Percentiles rank a stretch among this genome's conserved stretches.
phyloP scores from a whole-genome alignment of 64 coral and sea anemone genomes.

The Stichodactyla helianthus region DNA sequence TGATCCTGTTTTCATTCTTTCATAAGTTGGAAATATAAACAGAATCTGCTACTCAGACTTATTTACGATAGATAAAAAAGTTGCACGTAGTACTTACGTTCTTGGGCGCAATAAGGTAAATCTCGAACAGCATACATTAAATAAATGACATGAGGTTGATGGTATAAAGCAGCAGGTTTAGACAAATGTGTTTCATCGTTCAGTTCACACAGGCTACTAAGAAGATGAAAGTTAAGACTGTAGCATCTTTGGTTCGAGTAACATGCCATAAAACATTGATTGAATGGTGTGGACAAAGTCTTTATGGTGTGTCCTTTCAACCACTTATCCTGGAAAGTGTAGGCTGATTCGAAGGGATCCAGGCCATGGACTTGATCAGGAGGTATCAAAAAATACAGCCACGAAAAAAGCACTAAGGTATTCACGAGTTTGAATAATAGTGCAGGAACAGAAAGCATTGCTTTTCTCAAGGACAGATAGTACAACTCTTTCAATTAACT shows the following conservation, averaged over 20 bases:
- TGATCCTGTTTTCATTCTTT: too few species aligned
- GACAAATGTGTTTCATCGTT: background rate
- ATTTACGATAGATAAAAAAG: too few species aligned
- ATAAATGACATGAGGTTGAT: background rate
- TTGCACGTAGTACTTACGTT: background rate
- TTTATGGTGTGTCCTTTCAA: background rate
- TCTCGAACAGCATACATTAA: background rate
- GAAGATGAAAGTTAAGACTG: background rate
- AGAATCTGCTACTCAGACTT: too few species aligned
- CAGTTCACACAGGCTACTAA: background rate
- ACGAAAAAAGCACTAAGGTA: too few species aligned
- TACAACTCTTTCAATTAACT: too few species aligned
- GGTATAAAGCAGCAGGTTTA: background rate
- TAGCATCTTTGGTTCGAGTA: background rate
- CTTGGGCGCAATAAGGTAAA: background rate
- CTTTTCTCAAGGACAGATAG: too few species aligned
- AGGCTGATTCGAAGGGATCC: background rate
- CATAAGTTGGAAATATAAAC: too few species aligned
- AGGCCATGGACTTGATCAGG: too few species aligned
- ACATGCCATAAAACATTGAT: background rate
- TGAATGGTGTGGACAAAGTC: background rate
- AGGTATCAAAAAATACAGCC: too few species aligned
- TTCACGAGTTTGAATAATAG: too few species aligned
- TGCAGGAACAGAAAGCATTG: too few species aligned
- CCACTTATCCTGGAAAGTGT: background rate